Base-by-base conservation (phyloP, 2,888 invertebrate species). In the Leptinotarsa haldemani region DNA sequence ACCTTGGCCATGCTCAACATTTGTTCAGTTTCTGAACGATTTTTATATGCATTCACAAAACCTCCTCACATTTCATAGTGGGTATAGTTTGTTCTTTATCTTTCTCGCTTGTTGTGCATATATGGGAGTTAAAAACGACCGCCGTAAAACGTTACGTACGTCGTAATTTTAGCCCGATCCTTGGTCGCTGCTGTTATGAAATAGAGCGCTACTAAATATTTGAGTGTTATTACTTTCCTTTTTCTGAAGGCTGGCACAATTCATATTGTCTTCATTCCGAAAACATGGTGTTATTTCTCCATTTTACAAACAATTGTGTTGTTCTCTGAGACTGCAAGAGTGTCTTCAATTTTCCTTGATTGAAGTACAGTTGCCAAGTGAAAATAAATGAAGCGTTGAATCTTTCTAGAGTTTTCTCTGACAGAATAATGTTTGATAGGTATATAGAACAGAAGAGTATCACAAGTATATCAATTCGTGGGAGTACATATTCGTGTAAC, bases 151-250 rank as follows among this genome's bases (percentile, higher is more conserved):
- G 64, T 67, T 70, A 74, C 74, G 70, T 74, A 71, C 70, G 68
- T 58, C 68, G 68, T 71, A 71, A 56, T 71, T 53, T 69, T 74
- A 53, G 58, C 70, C 71, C 74, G 63, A 58, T 74, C 61, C 70
- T 74, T 70, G 58, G 65, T 68, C 63, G 50, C 47, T 69, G 77
- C 75, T 48, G 73, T 78, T 77, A 75, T 78, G 76, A 78, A 77
- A 79, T 79, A 78, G 74, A 71, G 71, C 70, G 69, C 73, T 72
- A 73, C 75, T 79, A 77, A 77, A 79, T 79, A 78, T 79, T 78
- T 78, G 71, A 79, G 79, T 74, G 79, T 77, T 76, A 78, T 77
- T 75, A 63, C 61, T 15, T 68, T 67, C 64, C 70, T 74, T 67
- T 74, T 66, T 70, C 30, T 48, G 67, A 70, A 56, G 67, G 65